phyloP scores from a whole-genome alignment of 1,140 invertebrate species.

The Nomia melanderi region DNA sequence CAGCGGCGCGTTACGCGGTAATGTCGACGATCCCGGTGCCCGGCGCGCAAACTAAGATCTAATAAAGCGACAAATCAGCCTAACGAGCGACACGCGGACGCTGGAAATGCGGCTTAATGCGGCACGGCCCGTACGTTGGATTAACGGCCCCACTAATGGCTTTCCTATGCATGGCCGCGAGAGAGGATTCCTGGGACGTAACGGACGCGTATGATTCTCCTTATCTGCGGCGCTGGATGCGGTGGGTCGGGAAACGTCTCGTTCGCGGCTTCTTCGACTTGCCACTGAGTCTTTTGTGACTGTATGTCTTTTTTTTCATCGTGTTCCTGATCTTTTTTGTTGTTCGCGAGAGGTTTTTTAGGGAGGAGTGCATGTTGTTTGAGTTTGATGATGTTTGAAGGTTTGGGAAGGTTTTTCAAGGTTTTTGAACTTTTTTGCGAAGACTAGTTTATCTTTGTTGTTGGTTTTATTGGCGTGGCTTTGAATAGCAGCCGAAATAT shows the following conservation, averaged over 20 bases:
- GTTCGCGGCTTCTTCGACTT: background rate
- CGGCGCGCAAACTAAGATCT: slow-evolving; percentile 76
- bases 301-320: no score
- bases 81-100: slow-evolving; percentile 68
- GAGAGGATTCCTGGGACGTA: slow-evolving; percentile 10
- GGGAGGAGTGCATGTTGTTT: no score
- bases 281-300: no score
- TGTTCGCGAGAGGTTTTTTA: no score
- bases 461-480: no score
- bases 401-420: no score
- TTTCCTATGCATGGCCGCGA: slow-evolving; percentile 54
- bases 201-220: slow-evolving; percentile 32
- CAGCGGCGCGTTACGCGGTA: slow-evolving; percentile 36
- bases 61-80: slow-evolving; percentile 81
- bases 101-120: slow-evolving; percentile 60
- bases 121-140: slow-evolving; percentile 57
- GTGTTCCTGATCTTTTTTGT: no score
- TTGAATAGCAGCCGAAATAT: no score
- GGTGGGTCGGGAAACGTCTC: background rate
- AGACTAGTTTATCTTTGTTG: no score
- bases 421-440: no score
- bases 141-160: slow-evolving; percentile 60
- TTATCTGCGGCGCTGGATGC: slow-evolving; percentile 29
- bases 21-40: slow-evolving; percentile 55
- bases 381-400: no score